Evolutionary conservation across 2,888 invertebrate species (phyloP).

Genomic region (Drosophila paramelanica): DNA sequence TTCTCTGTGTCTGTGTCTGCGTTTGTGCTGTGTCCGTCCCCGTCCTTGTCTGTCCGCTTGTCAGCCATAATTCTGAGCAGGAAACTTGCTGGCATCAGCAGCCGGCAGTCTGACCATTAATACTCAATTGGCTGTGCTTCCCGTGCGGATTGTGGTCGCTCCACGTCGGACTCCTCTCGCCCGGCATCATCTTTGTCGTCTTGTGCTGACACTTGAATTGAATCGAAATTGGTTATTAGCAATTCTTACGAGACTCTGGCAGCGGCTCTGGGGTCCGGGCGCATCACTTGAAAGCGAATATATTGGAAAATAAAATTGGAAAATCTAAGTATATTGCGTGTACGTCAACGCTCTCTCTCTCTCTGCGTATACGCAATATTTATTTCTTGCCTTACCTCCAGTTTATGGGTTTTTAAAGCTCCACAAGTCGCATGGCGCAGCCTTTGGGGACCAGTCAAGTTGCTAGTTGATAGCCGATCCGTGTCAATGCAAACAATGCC

Average conservation of each 20-base stretch:
- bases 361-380: slow-evolving; percentile 54
- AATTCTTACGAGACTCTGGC: slow-evolving; percentile 70
- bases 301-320: slow-evolving; percentile 61
- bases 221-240: slow-evolving; percentile 81
- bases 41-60: slow-evolving; percentile 8
- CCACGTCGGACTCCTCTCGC: slow-evolving; percentile 13
- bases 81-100: slow-evolving; percentile 77
- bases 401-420: slow-evolving; percentile 53
- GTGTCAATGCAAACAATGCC: slow-evolving; percentile 72
- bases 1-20: slow-evolving; percentile 7
- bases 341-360: slow-evolving; percentile 27
- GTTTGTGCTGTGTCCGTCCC: slow-evolving; percentile 3
- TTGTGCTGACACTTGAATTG: slow-evolving; percentile 81
- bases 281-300: slow-evolving; percentile 66
- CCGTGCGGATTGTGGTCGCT: slow-evolving; percentile 75
- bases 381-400: slow-evolving; percentile 49
- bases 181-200: slow-evolving; percentile 64
- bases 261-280: slow-evolving; percentile 35
- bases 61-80: slow-evolving; percentile 73
- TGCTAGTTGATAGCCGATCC: slow-evolving; percentile 61
- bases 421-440: slow-evolving; percentile 55
- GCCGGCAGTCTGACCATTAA: slow-evolving; percentile 76
- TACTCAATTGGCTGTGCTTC: slow-evolving; percentile 81
- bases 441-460: slow-evolving; percentile 50
- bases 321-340: slow-evolving; percentile 27